Evolutionary conservation across 1,140 invertebrate genomes (phyloP), one percentile per base, ranked within the genome.

Genomic region (Ctenoplectra terminalis): DNA sequence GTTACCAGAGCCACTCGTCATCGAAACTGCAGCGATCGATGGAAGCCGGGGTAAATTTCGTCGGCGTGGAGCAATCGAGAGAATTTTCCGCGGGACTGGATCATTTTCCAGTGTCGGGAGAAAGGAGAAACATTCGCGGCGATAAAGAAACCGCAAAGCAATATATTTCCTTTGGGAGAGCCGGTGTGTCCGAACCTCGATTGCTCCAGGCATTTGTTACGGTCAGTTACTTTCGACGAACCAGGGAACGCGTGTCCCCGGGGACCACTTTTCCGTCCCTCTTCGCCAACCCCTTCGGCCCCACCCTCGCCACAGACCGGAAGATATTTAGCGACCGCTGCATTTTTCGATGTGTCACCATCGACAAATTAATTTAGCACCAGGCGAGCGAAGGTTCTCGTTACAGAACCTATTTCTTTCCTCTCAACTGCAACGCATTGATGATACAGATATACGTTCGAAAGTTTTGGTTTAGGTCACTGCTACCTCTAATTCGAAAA

Each of bases 141-240:
- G 76, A 79, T 79, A 61, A 72, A 72, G 56, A 72, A 79, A 72
- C 76, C 76, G 46, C 67, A 71, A 46, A 46, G 63, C 56, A 37
- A 79, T 79, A 72, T 79, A 79, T 79, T 79, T 79, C 76, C 76
- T 79, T 50, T 71, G 76, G 76, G 76, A 79, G 9, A n/a, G 17
- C 6, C 48, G 29, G 37, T 40, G 50, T 54, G 43, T 61, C 56
- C 76, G 56, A 72, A 26, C 23, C 76, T 48, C 67, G 69, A 79
- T 79, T 72, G 76, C 67, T 43, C 31, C 67, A 43, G 76, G 70
- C 67, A 72, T 79, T 79, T 79, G 76, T 79, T 79, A 79, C 67
- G 76, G 76, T 61, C 76, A 72, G 56, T 79, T 72, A 70, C 67
- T 79, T 50, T 37, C 67, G 56, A 72, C 69, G 76, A 63, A 37